Percentiles rank a stretch among this genome's conserved stretches.
Conservation (phyloP, 2,888 invertebrate species). For the Heliconius ethilla region DNA sequence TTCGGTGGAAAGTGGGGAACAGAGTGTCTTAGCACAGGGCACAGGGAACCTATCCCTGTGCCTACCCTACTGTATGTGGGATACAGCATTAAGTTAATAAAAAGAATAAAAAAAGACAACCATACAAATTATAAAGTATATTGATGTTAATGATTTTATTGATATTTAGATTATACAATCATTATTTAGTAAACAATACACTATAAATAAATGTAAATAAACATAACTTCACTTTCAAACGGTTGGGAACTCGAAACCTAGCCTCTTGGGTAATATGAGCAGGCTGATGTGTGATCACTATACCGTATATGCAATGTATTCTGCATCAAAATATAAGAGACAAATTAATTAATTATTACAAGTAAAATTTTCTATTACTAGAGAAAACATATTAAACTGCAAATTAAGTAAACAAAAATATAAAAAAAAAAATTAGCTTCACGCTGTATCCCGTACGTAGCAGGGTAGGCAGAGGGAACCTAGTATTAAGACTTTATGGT, state of each 20-base stretch:
- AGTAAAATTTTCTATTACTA: not conserved
- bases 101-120: not conserved
- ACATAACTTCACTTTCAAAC: not conserved
- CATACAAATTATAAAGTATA: not conserved
- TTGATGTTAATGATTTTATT: not conserved
- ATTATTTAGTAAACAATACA: too few relatives aligned
- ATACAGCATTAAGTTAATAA: too few relatives aligned
- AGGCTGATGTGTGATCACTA: slow-evolving; percentile 12
- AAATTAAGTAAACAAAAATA: not conserved
- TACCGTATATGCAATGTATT: not conserved
- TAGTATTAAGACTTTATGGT: not conserved
- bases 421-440: too few relatives aligned
- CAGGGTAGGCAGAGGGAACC: too few relatives aligned
- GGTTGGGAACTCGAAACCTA: not conserved
- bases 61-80: too few relatives aligned
- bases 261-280: not conserved
- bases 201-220: not conserved
- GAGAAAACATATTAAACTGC: not conserved
- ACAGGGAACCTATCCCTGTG: too few relatives aligned
- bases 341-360: too few relatives aligned
- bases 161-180: too few relatives aligned
- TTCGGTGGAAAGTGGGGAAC: too few relatives aligned
- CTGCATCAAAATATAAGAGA: not conserved
- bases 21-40: too few relatives aligned
- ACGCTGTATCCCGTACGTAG: too few relatives aligned